Percentiles rank a stretch among this genome's conserved stretches.
Evolutionary conservation across 2,888 invertebrate species (phyloP).

Genomic region (Amphipoea oculea): DNA sequence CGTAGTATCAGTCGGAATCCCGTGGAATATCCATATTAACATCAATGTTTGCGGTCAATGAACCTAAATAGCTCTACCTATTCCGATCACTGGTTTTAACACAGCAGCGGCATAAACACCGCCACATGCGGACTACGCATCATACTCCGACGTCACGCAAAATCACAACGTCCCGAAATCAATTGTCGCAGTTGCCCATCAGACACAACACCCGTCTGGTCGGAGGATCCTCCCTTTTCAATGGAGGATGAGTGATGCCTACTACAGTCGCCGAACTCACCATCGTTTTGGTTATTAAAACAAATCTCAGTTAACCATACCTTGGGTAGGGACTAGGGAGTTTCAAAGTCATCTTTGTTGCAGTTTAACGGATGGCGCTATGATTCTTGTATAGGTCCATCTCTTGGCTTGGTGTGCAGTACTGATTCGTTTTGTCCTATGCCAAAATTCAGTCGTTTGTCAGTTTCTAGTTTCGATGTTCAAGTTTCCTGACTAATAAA

Average conservation of each 20-base stretch:
- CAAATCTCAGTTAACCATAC: background rate
- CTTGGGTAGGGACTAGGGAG: too few species aligned
- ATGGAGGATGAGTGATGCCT: background rate
- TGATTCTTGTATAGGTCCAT: background rate
- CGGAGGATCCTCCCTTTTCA: background rate
- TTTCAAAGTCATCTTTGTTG: background rate
- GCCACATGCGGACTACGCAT: too few species aligned
- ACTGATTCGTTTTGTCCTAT: background rate
- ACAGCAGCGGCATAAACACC: too few species aligned
- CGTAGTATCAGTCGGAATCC: too few species aligned
- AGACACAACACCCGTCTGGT: background rate
- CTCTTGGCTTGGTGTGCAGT: constrained; percentile 3
- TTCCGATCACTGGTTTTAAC: background rate
- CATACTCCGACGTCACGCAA: too few species aligned
- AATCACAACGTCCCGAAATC: too few species aligned
- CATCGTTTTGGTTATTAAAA: background rate
- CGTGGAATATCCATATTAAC: too few species aligned
- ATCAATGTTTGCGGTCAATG: too few species aligned
- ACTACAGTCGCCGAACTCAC: background rate
- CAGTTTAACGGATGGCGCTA: background rate
- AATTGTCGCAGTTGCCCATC: too few species aligned
- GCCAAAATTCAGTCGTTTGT: too few species aligned
- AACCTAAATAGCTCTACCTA: too few species aligned
- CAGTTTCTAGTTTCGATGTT: background rate
- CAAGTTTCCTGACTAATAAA: background rate